A percentile compares a stretch with the other conserved stretches of the same genome.
Conservation (phyloP, 2,888 invertebrate species). For the Morinoia aosen region DNA sequence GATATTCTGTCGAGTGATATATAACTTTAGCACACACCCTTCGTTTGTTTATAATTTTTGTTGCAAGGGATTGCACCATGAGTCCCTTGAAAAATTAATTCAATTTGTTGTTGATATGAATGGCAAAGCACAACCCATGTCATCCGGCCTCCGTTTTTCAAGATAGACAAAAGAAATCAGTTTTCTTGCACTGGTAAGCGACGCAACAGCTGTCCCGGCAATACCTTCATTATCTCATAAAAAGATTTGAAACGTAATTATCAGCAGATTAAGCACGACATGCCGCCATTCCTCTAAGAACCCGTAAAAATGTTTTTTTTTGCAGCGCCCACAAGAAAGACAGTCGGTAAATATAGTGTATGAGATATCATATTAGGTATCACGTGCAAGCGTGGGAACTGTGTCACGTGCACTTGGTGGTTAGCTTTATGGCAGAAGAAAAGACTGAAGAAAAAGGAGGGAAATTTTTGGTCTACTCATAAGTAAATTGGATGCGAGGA, state of each 20-base stretch:
- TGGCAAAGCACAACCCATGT: neutral
- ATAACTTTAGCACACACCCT: neutral
- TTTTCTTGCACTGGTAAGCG: neutral
- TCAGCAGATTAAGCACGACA: neutral
- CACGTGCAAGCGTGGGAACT: neutral
- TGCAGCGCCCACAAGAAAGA: no score
- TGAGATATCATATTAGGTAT: neutral
- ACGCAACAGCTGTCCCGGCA: neutral
- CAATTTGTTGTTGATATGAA: neutral
- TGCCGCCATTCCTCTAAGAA: neutral
- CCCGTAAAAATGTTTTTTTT: no score
- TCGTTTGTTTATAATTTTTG: neutral
- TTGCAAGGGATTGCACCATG: neutral
- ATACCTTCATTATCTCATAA: neutral
- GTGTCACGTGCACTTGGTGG: neutral
- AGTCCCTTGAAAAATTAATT: neutral
- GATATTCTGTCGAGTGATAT: neutral
- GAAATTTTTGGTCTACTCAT: no score
- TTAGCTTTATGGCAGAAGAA: neutral
- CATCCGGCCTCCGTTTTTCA: neutral
- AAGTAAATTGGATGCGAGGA: no score
- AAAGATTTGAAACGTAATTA: neutral
- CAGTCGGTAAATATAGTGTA: no score
- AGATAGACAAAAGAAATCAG: neutral
- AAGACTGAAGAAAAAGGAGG: neutral